phyloP scores from a whole-genome alignment of 2,113 vertebrate species.

The Pachypanchax playfairii region DNA sequence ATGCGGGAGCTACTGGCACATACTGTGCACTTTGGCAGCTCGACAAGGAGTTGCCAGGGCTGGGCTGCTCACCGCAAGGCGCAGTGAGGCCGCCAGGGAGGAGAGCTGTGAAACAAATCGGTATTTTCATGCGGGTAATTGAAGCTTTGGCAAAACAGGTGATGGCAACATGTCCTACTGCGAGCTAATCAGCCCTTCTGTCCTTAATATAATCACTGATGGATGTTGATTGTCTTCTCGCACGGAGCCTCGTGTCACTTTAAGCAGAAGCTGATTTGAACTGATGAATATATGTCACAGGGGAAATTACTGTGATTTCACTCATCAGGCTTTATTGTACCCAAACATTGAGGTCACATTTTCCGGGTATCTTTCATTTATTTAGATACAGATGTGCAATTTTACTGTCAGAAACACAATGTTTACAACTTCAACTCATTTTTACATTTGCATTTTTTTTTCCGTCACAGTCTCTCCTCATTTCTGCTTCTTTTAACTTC shows the following conservation, averaged over 20 bases:
- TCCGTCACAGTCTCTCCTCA: not conserved
- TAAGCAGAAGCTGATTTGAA: constrained; percentile 29
- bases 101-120: constrained; percentile 38
- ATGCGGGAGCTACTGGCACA: constrained; percentile 38
- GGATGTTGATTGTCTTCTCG: constrained; percentile 36
- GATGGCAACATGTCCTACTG: constrained; percentile 34
- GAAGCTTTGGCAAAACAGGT: constrained; percentile 28
- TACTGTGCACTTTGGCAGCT: constrained; percentile 45
- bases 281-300: constrained; percentile 42
- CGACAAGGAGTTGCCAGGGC: constrained; percentile 33
- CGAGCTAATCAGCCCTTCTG: constrained; percentile 50
- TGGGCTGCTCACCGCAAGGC: constrained; percentile 1
- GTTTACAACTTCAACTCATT: no score
- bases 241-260: constrained; percentile 28
- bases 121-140: constrained; percentile 52
- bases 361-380: constrained; percentile 13
- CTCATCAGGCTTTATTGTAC: constrained; percentile 30
- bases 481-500: not conserved
- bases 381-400: constrained; percentile 13
- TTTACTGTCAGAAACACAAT: constrained; percentile 28
- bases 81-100: constrained; percentile 2
- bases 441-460: not conserved
- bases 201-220: constrained; percentile 39
- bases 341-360: constrained; percentile 36
- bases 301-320: constrained; percentile 58